A percentile compares a stretch with the other conserved stretches of the same genome.
Evolutionary conservation across 2,797 vertebrate genomes (phyloP).

Genomic region (Neostethus bicornis): DNA sequence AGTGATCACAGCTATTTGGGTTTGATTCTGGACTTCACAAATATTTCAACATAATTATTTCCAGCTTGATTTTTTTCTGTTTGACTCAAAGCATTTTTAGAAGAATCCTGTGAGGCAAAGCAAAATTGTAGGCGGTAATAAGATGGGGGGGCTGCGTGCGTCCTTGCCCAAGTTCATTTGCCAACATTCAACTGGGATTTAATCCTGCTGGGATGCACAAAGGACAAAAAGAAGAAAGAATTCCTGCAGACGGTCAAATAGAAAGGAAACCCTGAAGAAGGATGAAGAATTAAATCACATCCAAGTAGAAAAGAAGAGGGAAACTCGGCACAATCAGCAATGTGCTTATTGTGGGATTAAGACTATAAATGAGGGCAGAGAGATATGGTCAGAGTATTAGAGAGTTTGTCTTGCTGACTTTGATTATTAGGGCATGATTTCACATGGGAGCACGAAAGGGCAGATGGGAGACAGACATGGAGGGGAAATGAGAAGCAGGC

Average conservation of each 20-base stretch:
- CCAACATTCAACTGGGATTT: slow-evolving; percentile 14
- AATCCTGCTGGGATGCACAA: slow-evolving; percentile 22
- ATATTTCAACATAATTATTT: slow-evolving; percentile 11
- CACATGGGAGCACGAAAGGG: slow-evolving; percentile 46
- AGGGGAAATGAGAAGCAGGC: slow-evolving; percentile 29
- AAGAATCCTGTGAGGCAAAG: slow-evolving; percentile 3
- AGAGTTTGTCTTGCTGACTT: slow-evolving; percentile 29
- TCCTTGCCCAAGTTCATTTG: slow-evolving; percentile 34
- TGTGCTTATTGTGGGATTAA: slow-evolving; percentile 57
- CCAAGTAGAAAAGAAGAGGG: slow-evolving; percentile 25
- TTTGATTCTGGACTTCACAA: slow-evolving; percentile 26
- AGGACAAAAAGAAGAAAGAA: slow-evolving; percentile 20
- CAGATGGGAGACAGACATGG: slow-evolving; percentile 37
- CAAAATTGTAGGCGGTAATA: slow-evolving; percentile 14
- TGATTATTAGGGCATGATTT: slow-evolving; percentile 57
- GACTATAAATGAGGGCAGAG: slow-evolving; percentile 39
- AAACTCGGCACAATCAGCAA: slow-evolving; percentile 15
- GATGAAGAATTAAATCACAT: slow-evolving; percentile 43
- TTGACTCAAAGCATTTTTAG: slow-evolving; percentile 13
- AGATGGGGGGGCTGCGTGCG: slow-evolving; percentile 12
- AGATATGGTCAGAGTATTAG: slow-evolving; percentile 34
- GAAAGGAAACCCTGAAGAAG: slow-evolving; percentile 27
- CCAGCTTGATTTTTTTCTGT: slow-evolving; percentile 10
- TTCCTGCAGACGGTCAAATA: slow-evolving; percentile 9
- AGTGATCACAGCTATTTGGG: slow-evolving; percentile 11